These are phyloP conservation scores for Blera fallax DNA, from an alignment of 2,888 invertebrate genomes.

Conservation along the genomic window DNA sequence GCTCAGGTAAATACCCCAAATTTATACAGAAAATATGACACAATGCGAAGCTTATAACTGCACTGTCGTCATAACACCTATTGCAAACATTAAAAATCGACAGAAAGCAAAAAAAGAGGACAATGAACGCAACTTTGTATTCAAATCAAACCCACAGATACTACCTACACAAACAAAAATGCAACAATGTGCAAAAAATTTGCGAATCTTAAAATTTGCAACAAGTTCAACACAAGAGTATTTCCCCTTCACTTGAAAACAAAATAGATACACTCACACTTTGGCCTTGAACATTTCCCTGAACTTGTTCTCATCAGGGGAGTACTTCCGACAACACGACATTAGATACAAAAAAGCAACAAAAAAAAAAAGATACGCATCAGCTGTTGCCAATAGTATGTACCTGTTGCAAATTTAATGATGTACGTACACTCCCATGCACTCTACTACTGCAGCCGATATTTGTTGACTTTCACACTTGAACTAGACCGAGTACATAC, in stretches of 20 bases:
- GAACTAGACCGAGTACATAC: not conserved
- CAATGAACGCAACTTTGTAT: not conserved
- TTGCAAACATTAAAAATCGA: not conserved
- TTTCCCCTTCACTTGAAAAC: not conserved
- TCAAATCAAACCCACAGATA: too few relatives aligned
- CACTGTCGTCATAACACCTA: not conserved
- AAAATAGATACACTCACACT: not conserved
- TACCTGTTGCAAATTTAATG: constrained; percentile 58
- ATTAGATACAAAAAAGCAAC: constrained; percentile 5
- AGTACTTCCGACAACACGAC: not conserved
- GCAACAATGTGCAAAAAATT: not conserved
- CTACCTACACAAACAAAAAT: too few relatives aligned
- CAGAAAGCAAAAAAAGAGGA: not conserved
- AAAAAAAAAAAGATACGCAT: not conserved
- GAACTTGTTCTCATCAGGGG: constrained; percentile 26
- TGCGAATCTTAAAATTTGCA: not conserved
- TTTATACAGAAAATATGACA: not conserved
- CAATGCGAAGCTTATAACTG: not conserved
- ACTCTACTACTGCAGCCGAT: not conserved
- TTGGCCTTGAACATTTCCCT: constrained; percentile 32
- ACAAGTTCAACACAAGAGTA: not conserved
- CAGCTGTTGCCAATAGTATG: constrained; percentile 41
- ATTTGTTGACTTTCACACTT: not conserved
- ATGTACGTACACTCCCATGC: not conserved
- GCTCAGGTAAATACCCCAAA: not conserved